Percentiles rank a stretch among this genome's conserved stretches.
Conservation (phyloP, 2,888 invertebrate species). For the Ophion slaviceki region DNA sequence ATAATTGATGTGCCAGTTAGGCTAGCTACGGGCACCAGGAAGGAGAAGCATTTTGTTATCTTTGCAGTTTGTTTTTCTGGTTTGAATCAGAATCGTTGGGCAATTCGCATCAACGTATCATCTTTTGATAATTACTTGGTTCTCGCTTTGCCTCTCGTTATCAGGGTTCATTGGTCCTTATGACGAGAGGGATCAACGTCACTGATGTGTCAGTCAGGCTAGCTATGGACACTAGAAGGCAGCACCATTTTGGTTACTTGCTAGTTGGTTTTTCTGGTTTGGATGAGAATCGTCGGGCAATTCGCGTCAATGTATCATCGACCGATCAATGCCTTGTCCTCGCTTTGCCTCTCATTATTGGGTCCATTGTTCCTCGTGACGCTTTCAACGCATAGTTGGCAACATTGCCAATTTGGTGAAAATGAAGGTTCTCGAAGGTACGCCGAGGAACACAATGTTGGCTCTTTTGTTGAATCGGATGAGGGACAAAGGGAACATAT, state of each 20-base stretch:
- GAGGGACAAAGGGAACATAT: background rate
- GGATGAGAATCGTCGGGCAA: too few species aligned
- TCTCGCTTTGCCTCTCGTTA: too few species aligned
- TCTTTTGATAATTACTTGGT: too few species aligned
- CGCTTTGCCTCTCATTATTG: background rate
- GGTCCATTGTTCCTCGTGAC: background rate
- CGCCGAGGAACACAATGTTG: background rate
- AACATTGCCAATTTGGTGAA: background rate
- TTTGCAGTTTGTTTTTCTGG: too few species aligned
- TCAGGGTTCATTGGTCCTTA: too few species aligned
- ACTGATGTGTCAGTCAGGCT: too few species aligned
- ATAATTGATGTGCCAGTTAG: background rate
- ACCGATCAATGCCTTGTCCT: background rate
- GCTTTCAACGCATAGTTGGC: background rate
- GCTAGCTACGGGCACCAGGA: background rate
- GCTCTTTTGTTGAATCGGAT: slow-evolving; percentile 13
- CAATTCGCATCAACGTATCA: too few species aligned
- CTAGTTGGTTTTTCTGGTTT: too few species aligned
- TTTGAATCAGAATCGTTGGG: too few species aligned
- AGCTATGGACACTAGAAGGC: too few species aligned
- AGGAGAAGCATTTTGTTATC: background rate
- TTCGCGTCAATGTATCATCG: background rate
- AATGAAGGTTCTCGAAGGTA: background rate
- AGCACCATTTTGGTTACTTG: too few species aligned
- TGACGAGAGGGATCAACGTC: too few species aligned